Base-by-base conservation (phyloP, 2,797 vertebrate genomes). In the Danio jaintianensis region DNA sequence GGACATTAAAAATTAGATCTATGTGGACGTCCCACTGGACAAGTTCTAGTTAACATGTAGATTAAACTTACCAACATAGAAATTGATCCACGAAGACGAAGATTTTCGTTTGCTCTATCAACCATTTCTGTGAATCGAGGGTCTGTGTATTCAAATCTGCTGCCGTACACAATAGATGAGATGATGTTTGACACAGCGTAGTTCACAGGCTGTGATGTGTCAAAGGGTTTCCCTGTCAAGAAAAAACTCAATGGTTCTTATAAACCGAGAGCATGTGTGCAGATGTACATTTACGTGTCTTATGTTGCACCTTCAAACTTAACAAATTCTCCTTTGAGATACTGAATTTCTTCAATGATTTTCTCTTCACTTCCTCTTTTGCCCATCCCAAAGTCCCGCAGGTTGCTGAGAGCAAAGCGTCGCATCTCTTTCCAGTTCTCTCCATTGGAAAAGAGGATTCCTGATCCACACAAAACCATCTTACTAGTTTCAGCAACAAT, bases 371-470 rank as follows among this genome's bases (percentile, higher is more conserved):
- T 80, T 0, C 82, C 12, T 86, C 78, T 91, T 79, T 89, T 94
- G 4, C 92, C 92, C 93, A 94, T 94, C 43, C 93, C 93, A 83
- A 94, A 93, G 74, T 94, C 91, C 64, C 78, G 88, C 1, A 94
- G 86, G 15, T 88, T 91, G 15, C 76, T 70, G 29, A 94, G 78
- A 10, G 93, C 86, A 63, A 94, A 94, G 9, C 90, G 91, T 69
- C 92, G 89, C 92, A 94, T 83, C 77, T 93, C 92, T 77, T 89
- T 93, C 92, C 93, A 94, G 0, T 87, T 86, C 5, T 93, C 91
- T 67, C 93, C 93, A 3, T 94, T 93, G 22, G 90, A 43, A 81
- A 94, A 92, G 0, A 93, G 0, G 22, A 94, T 90, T 18, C 94
- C 93, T 93, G 40, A 50, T 20, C 10, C 16, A 45, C 2, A 77